phyloP scores from a whole-genome alignment of 2,797 vertebrate genomes.

The Pipistrellus nathusii region DNA sequence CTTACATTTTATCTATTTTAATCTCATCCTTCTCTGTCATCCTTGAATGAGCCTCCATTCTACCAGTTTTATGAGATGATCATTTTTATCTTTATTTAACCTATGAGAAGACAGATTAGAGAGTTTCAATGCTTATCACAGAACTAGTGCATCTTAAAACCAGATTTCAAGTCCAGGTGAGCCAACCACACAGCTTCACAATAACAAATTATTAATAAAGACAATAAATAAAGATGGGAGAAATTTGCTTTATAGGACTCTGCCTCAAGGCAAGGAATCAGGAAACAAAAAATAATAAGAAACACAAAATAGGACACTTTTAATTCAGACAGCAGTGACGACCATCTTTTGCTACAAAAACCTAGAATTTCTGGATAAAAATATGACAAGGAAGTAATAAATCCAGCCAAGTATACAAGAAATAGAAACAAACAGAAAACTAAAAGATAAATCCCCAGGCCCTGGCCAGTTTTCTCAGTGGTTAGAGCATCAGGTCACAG shows the following conservation, averaged over 20 bases:
- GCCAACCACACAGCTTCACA: neutral
- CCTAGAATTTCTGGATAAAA: neutral
- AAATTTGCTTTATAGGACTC: neutral
- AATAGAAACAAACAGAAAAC: neutral
- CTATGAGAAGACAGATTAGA: slow-evolving; percentile 32
- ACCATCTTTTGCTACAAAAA: neutral
- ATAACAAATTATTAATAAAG: neutral
- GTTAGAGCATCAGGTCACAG: too few relatives aligned
- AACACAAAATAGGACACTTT: neutral
- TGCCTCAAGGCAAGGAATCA: neutral
- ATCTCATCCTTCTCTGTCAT: slow-evolving; percentile 71
- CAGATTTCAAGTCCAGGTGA: neutral
- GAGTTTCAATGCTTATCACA: slow-evolving; percentile 22
- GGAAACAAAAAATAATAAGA: neutral
- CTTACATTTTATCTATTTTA: slow-evolving; percentile 54
- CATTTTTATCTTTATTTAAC: slow-evolving; percentile 66
- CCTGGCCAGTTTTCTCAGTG: too few relatives aligned
- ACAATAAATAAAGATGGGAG: neutral
- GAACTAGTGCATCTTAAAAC: neutral
- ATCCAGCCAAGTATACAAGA: neutral
- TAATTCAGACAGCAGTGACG: neutral
- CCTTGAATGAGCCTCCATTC: slow-evolving; percentile 13
- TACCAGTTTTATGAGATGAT: slow-evolving; percentile 56
- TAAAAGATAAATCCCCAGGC: neutral
- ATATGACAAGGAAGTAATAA: neutral